phyloP scores from a whole-genome alignment of 2,113 vertebrate genomes.

The Todiramphus saurophagus region DNA sequence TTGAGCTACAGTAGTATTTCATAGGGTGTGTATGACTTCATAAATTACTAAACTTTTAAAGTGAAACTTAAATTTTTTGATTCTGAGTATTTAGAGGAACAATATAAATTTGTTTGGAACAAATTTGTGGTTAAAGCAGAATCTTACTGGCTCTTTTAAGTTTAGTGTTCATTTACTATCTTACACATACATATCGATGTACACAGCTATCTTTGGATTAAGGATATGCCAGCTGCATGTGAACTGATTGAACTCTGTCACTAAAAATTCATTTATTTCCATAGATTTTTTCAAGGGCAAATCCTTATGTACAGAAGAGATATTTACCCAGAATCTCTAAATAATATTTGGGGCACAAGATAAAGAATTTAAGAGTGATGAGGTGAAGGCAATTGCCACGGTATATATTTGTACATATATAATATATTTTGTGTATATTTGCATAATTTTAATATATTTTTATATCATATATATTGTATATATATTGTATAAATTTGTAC shows the following conservation, averaged over 20 bases:
- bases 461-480: no score
- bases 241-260: neutral
- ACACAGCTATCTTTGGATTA: neutral
- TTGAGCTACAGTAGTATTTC: neutral
- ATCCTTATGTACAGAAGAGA: neutral
- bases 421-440: no score
- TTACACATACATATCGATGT: neutral
- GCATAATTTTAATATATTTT: no score
- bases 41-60: neutral
- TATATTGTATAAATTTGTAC: no score
- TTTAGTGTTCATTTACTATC: neutral
- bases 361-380: neutral
- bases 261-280: neutral
- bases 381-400: neutral
- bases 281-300: neutral
- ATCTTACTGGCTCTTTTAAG: neutral
- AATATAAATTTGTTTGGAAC: neutral
- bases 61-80: neutral
- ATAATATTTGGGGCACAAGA: neutral
- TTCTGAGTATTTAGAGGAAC: neutral
- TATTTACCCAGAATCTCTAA: accelerated
- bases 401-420: no score
- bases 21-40: neutral
- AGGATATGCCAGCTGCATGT: neutral
- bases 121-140: neutral